Conservation (phyloP, 1,140 invertebrate genomes). For the Ceratosolen solmsi region DNA sequence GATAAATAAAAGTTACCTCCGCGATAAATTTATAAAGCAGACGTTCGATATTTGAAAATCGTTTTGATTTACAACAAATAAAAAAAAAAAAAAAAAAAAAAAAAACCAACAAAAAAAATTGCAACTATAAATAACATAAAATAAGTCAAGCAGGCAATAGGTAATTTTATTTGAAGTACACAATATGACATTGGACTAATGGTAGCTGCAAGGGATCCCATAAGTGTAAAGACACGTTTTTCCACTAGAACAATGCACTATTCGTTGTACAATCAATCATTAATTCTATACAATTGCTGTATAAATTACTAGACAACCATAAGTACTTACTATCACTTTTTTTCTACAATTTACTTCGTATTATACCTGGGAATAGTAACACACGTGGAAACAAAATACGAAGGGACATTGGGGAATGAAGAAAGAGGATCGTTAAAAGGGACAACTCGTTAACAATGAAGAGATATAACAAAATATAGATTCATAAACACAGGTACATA, state of each 20-base stretch:
- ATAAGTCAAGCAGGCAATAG: slow-evolving; percentile 39
- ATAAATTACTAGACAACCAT: slow-evolving; percentile 6
- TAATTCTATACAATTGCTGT: not conserved
- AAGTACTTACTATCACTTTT: slow-evolving; percentile 20
- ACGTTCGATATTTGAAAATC: not conserved
- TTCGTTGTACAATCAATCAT: slow-evolving; percentile 31
- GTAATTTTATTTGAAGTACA: not conserved
- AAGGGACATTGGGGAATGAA: not conserved
- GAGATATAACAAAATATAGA: slow-evolving; percentile 19
- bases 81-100: not conserved
- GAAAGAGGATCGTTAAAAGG: not conserved
- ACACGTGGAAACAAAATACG: not conserved
- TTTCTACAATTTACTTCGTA: slow-evolving; percentile 20
- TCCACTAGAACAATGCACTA: slow-evolving; percentile 39
- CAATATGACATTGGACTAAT: not conserved
- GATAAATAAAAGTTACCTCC: slow-evolving; percentile 17
- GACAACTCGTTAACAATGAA: not conserved
- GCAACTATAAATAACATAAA: slow-evolving; percentile 52
- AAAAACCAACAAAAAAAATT: slow-evolving; percentile 58
- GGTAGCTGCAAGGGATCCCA: not conserved
- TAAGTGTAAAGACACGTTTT: slow-evolving; percentile 31
- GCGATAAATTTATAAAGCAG: not conserved
- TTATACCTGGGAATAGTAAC: slow-evolving; percentile 6
- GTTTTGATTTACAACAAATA: not conserved
- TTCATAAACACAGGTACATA: slow-evolving; percentile 62